Percentiles rank a stretch among this genome's conserved stretches.
Conservation (phyloP, 1,140 invertebrate genomes). For the Polypedilum vanderplanki region DNA sequence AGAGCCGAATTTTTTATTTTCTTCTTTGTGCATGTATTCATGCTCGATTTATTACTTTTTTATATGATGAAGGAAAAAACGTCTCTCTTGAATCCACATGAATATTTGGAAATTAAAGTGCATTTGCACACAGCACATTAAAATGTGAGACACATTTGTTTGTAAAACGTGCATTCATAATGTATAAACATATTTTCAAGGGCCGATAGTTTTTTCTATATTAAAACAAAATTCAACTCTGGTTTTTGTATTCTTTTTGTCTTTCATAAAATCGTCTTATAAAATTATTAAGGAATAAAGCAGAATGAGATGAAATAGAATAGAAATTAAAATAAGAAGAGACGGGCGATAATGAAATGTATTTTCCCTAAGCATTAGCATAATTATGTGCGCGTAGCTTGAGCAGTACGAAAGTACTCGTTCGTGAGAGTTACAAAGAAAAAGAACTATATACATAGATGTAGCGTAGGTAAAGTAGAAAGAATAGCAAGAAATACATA, state of each 20-base stretch:
- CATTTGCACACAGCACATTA: constrained; percentile 11
- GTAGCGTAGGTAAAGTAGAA: neutral
- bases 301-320: constrained; percentile 19
- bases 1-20: constrained; percentile 16
- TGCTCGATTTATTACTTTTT: constrained; percentile 18
- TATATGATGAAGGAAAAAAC: neutral
- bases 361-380: constrained; percentile 26
- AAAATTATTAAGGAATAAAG: constrained; percentile 1
- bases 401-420: neutral
- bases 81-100: neutral
- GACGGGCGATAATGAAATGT: constrained; percentile 28
- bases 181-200: neutral
- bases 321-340: constrained; percentile 20
- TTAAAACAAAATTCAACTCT: neutral
- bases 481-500: neutral
- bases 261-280: neutral
- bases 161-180: neutral
- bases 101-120: neutral
- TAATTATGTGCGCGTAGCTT: constrained; percentile 26
- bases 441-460: neutral
- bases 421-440: neutral
- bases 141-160: constrained; percentile 13
- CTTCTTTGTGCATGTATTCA: constrained; percentile 7
- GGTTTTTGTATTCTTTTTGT: neutral
- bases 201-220: neutral